These are phyloP conservation scores for Cheilinus undulatus DNA, from an alignment of 2,113 vertebrate genomes.

Conservation along the genomic window DNA sequence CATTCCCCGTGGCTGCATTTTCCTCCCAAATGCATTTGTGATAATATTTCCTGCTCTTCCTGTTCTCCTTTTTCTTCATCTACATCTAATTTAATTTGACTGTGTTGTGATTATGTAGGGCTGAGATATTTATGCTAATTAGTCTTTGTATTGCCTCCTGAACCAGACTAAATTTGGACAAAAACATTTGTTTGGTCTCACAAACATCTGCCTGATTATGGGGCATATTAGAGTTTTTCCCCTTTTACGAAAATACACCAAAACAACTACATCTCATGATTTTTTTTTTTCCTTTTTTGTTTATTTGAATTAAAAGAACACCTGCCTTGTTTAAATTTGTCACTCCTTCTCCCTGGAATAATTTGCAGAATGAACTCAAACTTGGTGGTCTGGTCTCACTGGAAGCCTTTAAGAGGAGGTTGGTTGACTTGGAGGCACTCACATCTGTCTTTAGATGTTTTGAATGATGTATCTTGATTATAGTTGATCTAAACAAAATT, in stretches of 20 bases:
- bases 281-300: too few relatives aligned
- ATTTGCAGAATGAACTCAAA: too few relatives aligned
- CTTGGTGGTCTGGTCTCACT: too few relatives aligned
- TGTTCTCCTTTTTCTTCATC: background rate
- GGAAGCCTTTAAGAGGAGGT: too few relatives aligned
- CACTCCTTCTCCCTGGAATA: too few relatives aligned
- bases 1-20: conserved; percentile 8
- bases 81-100: background rate
- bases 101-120: background rate
- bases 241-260: too few relatives aligned
- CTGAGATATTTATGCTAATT: background rate
- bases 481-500: too few relatives aligned
- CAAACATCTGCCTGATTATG: background rate
- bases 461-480: too few relatives aligned
- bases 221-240: background rate
- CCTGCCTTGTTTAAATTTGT: too few relatives aligned
- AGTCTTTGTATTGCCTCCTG: background rate
- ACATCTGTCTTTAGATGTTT: too few relatives aligned
- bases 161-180: background rate
- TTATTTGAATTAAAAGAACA: too few relatives aligned
- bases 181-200: background rate
- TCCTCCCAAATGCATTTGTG: background rate
- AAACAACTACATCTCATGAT: background rate
- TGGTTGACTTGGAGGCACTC: too few relatives aligned
- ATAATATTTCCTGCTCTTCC: conserved; percentile 1